Percentiles rank a stretch among this genome's conserved stretches.
These are phyloP conservation scores for Riparia riparia DNA, from an alignment of 2,113 vertebrate genomes.

Conservation along the genomic window DNA sequence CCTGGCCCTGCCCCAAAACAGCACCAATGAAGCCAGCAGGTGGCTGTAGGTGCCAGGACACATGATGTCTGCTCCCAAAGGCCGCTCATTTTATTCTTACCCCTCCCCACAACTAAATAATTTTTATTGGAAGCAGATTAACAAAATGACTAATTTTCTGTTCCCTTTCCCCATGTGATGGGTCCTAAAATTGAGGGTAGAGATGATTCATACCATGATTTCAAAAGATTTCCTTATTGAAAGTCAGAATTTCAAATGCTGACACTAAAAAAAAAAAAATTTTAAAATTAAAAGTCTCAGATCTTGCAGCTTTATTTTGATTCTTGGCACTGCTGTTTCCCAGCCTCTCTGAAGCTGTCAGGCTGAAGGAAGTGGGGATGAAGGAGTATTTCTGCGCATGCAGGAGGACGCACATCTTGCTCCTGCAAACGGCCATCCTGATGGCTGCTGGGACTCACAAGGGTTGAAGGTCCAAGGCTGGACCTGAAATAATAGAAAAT, in stretches of 20 bases:
- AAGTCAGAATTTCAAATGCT: background rate
- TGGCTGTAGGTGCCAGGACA: background rate
- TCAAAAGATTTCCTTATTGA: background rate
- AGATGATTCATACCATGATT: slow-evolving; percentile 14
- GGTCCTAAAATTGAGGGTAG: background rate
- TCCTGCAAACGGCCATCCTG: background rate
- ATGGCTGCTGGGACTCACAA: background rate
- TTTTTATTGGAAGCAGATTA: background rate
- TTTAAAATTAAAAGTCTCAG: background rate
- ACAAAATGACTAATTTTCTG: slow-evolving; percentile 26
- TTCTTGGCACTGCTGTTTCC: background rate
- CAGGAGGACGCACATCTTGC: background rate
- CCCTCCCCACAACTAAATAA: background rate
- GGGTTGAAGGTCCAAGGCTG: background rate
- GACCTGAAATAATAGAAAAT: background rate
- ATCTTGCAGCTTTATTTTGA: background rate
- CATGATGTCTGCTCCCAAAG: rapidly evolving
- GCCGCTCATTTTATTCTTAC: background rate
- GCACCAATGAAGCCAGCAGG: background rate
- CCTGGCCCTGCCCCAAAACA: background rate
- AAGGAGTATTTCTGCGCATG: background rate
- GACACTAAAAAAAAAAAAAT: background rate
- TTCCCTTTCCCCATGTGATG: background rate
- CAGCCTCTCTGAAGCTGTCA: background rate
- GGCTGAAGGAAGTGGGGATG: background rate